Base-by-base conservation (phyloP, 2,888 invertebrate genomes). In the Diarsia brunnea region DNA sequence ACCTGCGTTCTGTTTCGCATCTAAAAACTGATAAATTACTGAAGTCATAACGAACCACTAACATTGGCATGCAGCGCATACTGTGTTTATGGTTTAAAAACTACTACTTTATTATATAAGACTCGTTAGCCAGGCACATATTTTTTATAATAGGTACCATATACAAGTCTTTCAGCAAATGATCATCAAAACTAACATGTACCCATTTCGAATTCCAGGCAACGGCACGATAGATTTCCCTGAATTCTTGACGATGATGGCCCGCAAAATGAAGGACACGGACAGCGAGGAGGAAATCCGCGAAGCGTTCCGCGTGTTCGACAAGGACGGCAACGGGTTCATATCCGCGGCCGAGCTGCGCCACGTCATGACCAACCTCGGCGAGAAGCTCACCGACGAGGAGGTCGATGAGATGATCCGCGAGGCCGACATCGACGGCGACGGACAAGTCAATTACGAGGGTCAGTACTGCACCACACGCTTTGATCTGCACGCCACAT, bases 231-330 rank as follows among this genome's bases (percentile, higher is more conserved):
- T 99, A 97, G 99, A 99, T 97, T 99, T 99, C 97, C 99, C 99
- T 91, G 99, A 99, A 97, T 99, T 99, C 97, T 98, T 99, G 93
- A 99, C 99, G 95, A 99, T 99, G 99, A 99, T 99, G 99, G 99
- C 99, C 93, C 98, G 99, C 94, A 99, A 99, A 98, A 99, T 99
- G 99, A 99, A 99, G 97, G 99, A 99, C 97, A 99, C 99, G 89
- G 99, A 99, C 97, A 98, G 99, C 95, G 99, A 99, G 97, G 99
- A 99, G 97, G 99, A 99, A 97, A 99, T 99, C 96, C 98, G 99
- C 96, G 99, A 99, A 97, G 99, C 99, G 90, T 99, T 99, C 98
- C 98, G 99, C 97, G 99, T 99, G 91, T 99, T 99, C 97, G 99
- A 99, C 97, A 99, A 99, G 97, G 99, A 99, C 97, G 99, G 99